Evolutionary conservation across 2,888 invertebrate species (phyloP).

Genomic region (Pristionchus mayeri): DNA sequence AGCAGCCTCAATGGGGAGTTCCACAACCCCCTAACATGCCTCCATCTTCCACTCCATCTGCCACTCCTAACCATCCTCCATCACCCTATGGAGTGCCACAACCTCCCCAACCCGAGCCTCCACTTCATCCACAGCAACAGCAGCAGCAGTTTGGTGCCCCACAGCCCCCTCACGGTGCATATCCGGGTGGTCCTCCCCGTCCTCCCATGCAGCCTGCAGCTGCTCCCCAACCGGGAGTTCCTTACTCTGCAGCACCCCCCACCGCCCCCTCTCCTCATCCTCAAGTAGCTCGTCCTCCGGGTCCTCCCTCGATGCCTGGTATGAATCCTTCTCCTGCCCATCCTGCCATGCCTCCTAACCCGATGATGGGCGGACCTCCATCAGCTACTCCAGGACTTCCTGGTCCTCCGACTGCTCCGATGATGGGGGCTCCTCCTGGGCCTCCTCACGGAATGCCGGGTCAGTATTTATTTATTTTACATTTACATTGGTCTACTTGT

Average conservation of each 20-base stretch:
- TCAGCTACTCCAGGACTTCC: constrained; percentile 20
- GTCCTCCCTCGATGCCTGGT: background rate
- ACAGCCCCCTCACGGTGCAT: background rate
- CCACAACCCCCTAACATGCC: constrained; percentile 13
- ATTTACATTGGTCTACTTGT: background rate
- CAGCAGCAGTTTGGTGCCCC: constrained; percentile 34
- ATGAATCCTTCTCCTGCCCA: background rate
- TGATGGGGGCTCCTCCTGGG: background rate
- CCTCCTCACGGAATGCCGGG: background rate
- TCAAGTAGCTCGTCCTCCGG: background rate
- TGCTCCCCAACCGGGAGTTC: background rate
- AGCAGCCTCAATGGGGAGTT: constrained; percentile 28
- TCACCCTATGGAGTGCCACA: constrained; percentile 15
- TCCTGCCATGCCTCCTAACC: constrained; percentile 48
- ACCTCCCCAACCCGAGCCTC: constrained; percentile 18
- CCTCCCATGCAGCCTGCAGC: constrained; percentile 7
- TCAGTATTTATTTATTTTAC: background rate
- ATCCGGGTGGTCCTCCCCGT: background rate
- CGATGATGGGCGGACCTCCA: constrained; percentile 48
- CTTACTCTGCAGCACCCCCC: background rate
- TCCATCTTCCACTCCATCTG: constrained; percentile 4
- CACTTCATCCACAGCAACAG: constrained; percentile 40
- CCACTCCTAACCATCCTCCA: background rate
- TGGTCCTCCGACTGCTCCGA: background rate
- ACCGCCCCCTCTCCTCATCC: background rate